These are phyloP conservation scores for Clanis bilineata DNA, from an alignment of 2,888 invertebrate genomes.

Conservation along the genomic window DNA sequence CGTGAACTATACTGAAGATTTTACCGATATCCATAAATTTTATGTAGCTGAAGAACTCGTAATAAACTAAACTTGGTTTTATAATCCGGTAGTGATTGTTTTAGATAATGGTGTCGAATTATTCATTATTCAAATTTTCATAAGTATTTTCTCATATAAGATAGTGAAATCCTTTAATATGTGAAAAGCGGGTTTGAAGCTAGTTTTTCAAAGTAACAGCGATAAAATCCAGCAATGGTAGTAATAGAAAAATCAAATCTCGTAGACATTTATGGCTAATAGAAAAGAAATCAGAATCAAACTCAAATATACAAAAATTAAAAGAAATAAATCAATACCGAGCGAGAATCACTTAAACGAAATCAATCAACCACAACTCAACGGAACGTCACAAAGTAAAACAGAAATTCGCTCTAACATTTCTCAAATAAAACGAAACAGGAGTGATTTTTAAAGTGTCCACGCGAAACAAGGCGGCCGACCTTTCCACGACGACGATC, in stretches of 20 bases:
- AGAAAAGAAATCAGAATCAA: too few species aligned
- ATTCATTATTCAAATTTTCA: too few species aligned
- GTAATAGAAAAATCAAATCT: too few species aligned
- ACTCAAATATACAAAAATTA: not conserved
- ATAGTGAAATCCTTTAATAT: too few species aligned
- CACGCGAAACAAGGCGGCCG: constrained; percentile 8
- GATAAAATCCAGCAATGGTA: too few species aligned
- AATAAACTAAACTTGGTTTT: not conserved
- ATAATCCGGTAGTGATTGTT: not conserved
- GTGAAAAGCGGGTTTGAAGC: too few species aligned
- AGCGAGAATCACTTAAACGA: not conserved
- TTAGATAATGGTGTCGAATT: not conserved
- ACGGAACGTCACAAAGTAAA: constrained; percentile 12
- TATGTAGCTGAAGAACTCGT: not conserved
- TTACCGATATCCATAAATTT: constrained; percentile 17
- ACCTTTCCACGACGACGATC: constrained; percentile 1
- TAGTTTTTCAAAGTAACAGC: too few species aligned
- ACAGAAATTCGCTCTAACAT: constrained; percentile 13
- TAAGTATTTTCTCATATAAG: too few species aligned
- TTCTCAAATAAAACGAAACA: constrained; percentile 9
- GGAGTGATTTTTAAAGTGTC: constrained; percentile 6
- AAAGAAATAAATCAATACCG: not conserved
- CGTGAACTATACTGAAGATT: constrained; percentile 19
- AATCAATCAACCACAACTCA: not conserved
- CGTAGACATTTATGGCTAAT: too few species aligned